Conservation (phyloP, 2,113 vertebrate genomes). For the Cranoglanis bouderius region DNA sequence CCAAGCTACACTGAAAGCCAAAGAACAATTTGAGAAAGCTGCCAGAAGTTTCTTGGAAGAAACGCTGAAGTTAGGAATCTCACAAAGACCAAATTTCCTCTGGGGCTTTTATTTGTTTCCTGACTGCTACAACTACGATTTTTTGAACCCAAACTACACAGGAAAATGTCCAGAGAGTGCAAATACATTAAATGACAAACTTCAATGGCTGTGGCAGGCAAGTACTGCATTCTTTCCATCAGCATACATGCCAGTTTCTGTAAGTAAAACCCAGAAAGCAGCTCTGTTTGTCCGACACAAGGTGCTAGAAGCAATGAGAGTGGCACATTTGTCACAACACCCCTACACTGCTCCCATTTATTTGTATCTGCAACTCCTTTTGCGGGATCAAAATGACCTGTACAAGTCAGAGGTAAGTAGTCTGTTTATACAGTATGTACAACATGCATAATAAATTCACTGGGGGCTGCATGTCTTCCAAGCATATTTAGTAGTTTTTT, state of each 20-base stretch:
- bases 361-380: constrained; percentile 79
- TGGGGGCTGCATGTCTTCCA: background rate
- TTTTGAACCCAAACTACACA: constrained; percentile 75
- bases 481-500: background rate
- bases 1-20: constrained; percentile 54
- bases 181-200: constrained; percentile 79
- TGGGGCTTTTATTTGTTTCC: constrained; percentile 96
- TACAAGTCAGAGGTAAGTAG: constrained; percentile 63
- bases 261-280: constrained; percentile 75
- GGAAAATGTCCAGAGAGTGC: constrained; percentile 81
- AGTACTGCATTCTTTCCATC: constrained; percentile 91
- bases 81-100: constrained; percentile 75
- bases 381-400: constrained; percentile 66
- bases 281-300: constrained; percentile 84
- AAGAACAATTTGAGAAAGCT: constrained; percentile 63
- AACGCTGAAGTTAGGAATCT: constrained; percentile 64
- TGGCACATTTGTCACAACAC: constrained; percentile 71
- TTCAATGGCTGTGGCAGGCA: constrained; percentile 88
- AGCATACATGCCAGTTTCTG: constrained; percentile 78
- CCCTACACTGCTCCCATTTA: constrained; percentile 74
- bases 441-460: background rate
- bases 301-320: constrained; percentile 87
- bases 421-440: background rate
- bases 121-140: constrained; percentile 89
- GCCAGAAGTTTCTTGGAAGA: constrained; percentile 66